phyloP scores from a whole-genome alignment of 2,113 vertebrate genomes.

The Chroicocephalus ridibundus region DNA sequence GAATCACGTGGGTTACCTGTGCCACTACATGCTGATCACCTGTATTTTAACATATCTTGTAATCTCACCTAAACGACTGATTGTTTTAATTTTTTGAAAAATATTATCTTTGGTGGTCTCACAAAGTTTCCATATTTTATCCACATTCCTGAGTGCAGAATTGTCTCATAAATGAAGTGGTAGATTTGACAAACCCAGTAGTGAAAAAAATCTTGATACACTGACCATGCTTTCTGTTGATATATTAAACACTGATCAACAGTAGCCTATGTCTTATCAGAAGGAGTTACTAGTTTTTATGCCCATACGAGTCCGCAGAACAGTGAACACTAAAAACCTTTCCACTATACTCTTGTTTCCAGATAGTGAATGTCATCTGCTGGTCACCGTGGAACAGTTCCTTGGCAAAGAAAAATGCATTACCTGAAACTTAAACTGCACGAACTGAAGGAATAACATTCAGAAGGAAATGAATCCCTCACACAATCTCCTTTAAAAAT shows the following conservation, averaged over 20 bases:
- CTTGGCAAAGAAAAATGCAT: not conserved
- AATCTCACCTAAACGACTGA: not conserved
- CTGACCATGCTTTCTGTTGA: not conserved
- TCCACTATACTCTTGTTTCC: not conserved
- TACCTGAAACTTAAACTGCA: not conserved
- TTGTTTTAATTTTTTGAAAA: not conserved
- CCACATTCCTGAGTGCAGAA: not conserved
- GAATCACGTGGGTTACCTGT: not conserved
- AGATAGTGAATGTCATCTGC: not conserved
- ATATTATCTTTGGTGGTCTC: not conserved
- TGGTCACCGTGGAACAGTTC: not conserved
- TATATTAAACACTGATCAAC: not conserved
- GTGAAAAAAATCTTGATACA: not conserved
- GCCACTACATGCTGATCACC: not conserved
- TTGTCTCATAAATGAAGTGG: not conserved
- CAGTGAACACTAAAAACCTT: not conserved
- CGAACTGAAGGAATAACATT: not conserved
- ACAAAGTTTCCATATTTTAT: not conserved
- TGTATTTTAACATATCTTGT: not conserved
- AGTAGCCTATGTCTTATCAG: rapidly evolving
- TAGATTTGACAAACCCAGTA: not conserved
- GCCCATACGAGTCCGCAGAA: not conserved
- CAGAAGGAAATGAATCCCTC: not conserved
- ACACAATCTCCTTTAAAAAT: not conserved
- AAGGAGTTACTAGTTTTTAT: not conserved